Conservation (phyloP, 2,888 invertebrate genomes). For the Volucella inanis region DNA sequence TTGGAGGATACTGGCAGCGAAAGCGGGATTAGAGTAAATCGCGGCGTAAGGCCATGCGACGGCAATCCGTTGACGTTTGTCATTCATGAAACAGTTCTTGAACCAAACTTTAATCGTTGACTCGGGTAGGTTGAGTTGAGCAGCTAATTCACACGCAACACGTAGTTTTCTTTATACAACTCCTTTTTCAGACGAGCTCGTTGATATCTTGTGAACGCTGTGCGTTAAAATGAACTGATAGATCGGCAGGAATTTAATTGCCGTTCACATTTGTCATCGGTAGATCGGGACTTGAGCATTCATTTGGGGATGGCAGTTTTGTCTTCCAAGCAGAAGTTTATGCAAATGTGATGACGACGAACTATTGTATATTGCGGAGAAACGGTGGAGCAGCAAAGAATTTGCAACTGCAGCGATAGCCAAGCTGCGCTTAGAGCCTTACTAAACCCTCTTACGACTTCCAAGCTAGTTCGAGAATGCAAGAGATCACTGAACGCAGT, state of each 20-base stretch:
- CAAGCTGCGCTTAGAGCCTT: no score
- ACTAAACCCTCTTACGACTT: no score
- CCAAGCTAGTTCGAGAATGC: no score
- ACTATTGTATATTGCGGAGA: no score
- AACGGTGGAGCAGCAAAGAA: no score
- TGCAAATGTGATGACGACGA: no score
- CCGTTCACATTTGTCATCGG: slow-evolving; percentile 79
- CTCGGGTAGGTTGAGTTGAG: slow-evolving; percentile 96
- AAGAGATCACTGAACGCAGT: no score
- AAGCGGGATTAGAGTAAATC: slow-evolving; percentile 96
- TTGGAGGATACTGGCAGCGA: slow-evolving; percentile 95
- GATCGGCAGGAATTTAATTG: slow-evolving; percentile 84
- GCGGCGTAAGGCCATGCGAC: slow-evolving; percentile 98
- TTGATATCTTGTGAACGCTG: slow-evolving; percentile 98
- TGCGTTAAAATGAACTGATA: slow-evolving; percentile 93
- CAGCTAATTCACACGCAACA: slow-evolving; percentile 96
- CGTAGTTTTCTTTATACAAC: slow-evolving; percentile 98
- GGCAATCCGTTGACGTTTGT: slow-evolving; percentile 97
- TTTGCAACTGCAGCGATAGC: no score
- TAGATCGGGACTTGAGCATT: slow-evolving; percentile 83
- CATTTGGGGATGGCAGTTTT: no score
- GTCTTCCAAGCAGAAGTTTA: no score
- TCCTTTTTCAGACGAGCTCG: slow-evolving; percentile 96
- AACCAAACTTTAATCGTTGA: slow-evolving; percentile 99
- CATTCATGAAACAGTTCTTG: slow-evolving; percentile 86